Conservation (phyloP, 2,113 vertebrate species). For the Microcebus murinus region DNA sequence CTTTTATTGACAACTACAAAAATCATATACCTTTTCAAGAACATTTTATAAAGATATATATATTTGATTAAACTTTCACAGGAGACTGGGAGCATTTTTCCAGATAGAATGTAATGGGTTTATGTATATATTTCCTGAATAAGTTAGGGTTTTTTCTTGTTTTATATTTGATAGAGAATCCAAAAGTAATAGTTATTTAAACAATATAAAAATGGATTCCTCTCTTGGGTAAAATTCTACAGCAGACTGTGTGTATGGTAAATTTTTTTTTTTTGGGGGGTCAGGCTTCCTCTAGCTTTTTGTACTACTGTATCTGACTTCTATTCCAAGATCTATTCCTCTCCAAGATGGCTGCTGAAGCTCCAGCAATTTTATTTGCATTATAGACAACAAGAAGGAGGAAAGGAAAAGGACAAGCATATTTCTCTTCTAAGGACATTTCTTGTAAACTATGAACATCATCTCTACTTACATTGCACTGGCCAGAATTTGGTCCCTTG, state of each 20-base stretch:
- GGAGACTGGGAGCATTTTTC: not conserved
- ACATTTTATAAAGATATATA: not conserved
- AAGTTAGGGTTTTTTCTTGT: not conserved
- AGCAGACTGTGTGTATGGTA: no score
- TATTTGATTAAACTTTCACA: not conserved
- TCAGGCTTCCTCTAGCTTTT: not conserved
- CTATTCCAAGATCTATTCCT: not conserved
- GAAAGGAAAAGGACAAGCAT: not conserved
- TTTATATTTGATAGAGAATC: not conserved
- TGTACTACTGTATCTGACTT: not conserved
- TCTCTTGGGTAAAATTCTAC: not conserved
- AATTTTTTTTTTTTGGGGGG: not conserved
- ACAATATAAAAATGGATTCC: not conserved
- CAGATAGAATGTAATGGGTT: not conserved
- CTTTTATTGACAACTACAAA: not conserved
- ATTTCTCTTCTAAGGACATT: not conserved
- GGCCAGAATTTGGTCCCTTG: not conserved
- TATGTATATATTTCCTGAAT: not conserved
- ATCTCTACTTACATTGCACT: not conserved
- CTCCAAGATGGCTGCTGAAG: not conserved
- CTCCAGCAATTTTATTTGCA: not conserved
- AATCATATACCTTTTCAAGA: not conserved
- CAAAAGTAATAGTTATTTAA: not conserved
- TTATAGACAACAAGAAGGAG: not conserved
- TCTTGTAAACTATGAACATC: not conserved